Evolutionary conservation across 2,888 invertebrate genomes (phyloP), one percentile per base, ranked within the genome.

Genomic region (Stenchaetothrips biformis): DNA sequence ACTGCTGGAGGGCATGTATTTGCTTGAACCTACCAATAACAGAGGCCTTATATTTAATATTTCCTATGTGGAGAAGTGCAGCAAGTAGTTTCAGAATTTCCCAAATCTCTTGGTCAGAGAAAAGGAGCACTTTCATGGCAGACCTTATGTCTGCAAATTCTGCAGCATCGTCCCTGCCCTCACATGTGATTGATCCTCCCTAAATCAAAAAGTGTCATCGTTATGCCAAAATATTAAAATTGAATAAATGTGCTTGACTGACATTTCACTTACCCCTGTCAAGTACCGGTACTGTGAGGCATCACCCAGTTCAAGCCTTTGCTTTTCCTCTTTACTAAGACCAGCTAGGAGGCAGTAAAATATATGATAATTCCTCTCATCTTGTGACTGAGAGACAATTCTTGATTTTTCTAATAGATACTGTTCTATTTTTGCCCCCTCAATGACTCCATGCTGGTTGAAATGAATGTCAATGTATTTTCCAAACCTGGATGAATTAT

Each of bases 391-490:
- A 74, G 94, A 95, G 2, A 99, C 98, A 85, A 99, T 97, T 83
- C 99, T 91, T 79, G 98, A 98, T 87, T 99, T 99, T 87, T 99
- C 99, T 86, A 99, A 87, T 83, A 99, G 90, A 88, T 99, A 99
- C 86, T 99, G 99, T 87, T 99, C 98, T 85, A 99, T 99, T 88
- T 97, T 96, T 62, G 99, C 99, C 79, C 99, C 99, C 87, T 99
- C 98, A 83, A 99, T 99, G 3, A 97, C 95, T 18, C 99, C 99
- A 82, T 92, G 90, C 82, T 92, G 92, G 87, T 95, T 98, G 88
- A 99, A 99, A 87, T 98, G 97, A 83, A 99, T 98, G 87, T 99
- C 99, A 84, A 99, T 98, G 88, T 99, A 99, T 88, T 99, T 99
- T 82, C 99, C 99, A 87, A 99, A 99, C 84, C 96, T 90, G 77